Evolutionary conservation across 2,113 vertebrate species (phyloP).

Genomic region (Saimiri boliviensis): DNA sequence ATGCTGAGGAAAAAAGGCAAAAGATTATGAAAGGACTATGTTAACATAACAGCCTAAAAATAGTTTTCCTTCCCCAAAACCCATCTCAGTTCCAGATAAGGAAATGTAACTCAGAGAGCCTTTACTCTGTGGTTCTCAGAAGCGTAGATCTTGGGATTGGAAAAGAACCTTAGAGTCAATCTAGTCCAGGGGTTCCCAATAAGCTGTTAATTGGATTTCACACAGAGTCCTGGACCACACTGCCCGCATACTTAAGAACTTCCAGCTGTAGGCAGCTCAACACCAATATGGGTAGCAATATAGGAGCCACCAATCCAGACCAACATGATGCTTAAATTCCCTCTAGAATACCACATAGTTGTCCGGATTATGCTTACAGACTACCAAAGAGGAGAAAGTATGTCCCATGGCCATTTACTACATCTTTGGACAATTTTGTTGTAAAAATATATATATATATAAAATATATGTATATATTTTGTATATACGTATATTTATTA

Average conservation of each 20-base stretch:
- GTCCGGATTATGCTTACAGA: not conserved
- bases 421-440: not conserved
- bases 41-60: not conserved
- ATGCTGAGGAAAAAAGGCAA: slow-evolving; percentile 80
- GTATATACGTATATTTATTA: too few relatives aligned
- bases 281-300: not conserved
- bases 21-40: not conserved
- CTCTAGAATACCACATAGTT: not conserved
- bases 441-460: not conserved
- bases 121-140: not conserved
- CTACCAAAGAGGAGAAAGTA: not conserved
- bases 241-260: not conserved
- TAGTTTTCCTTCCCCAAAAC: not conserved
- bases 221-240: not conserved
- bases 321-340: not conserved
- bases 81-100: not conserved
- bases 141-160: not conserved
- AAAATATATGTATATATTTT: too few relatives aligned
- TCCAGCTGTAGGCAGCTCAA: not conserved
- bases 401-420: not conserved
- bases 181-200: not conserved
- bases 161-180: not conserved
- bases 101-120: not conserved
- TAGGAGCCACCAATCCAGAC: not conserved
- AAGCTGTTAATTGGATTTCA: not conserved